Percentiles rank a stretch among this genome's conserved stretches.
Conservation (phyloP, 2,797 vertebrate species). For the Eleutherodactylus coqui region DNA sequence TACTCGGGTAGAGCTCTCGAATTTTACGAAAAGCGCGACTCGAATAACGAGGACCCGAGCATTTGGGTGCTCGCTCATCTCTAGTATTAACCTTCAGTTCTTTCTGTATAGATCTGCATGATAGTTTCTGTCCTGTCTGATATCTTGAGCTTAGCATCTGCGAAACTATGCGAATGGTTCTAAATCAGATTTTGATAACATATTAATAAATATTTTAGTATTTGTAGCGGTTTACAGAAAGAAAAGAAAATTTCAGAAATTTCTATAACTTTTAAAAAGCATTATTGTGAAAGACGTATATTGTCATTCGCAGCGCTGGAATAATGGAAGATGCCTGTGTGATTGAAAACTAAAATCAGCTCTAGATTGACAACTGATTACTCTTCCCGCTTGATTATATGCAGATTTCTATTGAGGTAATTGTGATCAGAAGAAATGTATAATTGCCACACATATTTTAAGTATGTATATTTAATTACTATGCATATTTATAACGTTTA, state of each 20-base stretch:
- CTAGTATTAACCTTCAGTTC: too few species aligned
- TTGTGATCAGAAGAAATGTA: conserved; percentile 83
- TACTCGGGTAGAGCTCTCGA: too few species aligned
- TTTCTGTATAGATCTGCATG: too few species aligned
- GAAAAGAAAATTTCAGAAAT: background rate
- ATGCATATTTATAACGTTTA: conserved; percentile 85
- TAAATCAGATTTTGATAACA: background rate
- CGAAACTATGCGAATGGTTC: background rate
- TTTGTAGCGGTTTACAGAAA: background rate
- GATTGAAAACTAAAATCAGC: conserved; percentile 64
- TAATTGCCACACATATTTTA: conserved; percentile 85
- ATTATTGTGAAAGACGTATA: background rate
- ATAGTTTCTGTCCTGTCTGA: too few species aligned
- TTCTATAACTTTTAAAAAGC: background rate
- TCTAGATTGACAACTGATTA: conserved; percentile 83
- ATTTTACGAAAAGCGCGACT: too few species aligned
- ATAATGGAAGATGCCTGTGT: conserved; percentile 37
- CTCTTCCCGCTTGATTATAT: conserved; percentile 83
- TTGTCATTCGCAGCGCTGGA: background rate
- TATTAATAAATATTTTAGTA: background rate
- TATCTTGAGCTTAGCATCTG: background rate
- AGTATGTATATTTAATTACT: conserved; percentile 86
- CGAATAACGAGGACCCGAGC: too few species aligned
- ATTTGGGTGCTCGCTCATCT: too few species aligned
- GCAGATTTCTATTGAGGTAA: conserved; percentile 87